phyloP scores from a whole-genome alignment of 2,113 vertebrate genomes.

The Sylvia atricapilla region DNA sequence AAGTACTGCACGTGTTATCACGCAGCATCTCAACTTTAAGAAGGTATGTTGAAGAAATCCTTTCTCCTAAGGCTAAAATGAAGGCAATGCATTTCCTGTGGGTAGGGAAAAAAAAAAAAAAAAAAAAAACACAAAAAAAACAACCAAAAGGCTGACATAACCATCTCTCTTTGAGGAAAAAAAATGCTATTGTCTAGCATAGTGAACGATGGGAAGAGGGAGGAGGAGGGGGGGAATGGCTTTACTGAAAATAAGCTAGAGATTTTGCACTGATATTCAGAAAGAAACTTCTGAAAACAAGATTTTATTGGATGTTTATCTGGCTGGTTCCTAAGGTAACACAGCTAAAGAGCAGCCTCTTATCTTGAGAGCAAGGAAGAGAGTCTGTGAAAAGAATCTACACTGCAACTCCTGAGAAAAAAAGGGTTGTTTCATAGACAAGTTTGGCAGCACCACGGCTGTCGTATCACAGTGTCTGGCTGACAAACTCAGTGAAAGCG shows the following conservation, averaged over 20 bases:
- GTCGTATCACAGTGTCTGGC: not conserved
- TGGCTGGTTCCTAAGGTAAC: conserved; percentile 55
- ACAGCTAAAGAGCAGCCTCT: conserved; percentile 55
- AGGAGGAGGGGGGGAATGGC: not conserved
- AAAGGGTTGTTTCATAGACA: conserved; percentile 2
- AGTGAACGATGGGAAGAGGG: not conserved
- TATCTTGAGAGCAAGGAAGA: conserved; percentile 49
- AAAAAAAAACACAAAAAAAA: not conserved
- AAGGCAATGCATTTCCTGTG: not conserved
- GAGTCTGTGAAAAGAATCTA: conserved; percentile 22
- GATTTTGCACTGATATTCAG: conserved; percentile 23
- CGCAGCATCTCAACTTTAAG: not conserved
- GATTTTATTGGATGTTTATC: conserved; percentile 41
- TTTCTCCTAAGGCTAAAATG: not conserved
- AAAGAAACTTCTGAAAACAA: conserved; percentile 58
- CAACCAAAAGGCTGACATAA: not conserved
- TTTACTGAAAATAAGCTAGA: conserved; percentile 26
- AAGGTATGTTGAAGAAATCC: not conserved
- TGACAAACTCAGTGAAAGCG: not conserved
- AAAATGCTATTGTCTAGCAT: not conserved
- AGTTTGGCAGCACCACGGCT: conserved; percentile 13
- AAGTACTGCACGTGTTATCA: not conserved
- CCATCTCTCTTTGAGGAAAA: not conserved
- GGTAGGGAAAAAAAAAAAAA: not conserved
- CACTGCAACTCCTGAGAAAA: conserved; percentile 30